phyloP scores from a whole-genome alignment of 2,797 vertebrate species.

The Echeneis naucrates region DNA sequence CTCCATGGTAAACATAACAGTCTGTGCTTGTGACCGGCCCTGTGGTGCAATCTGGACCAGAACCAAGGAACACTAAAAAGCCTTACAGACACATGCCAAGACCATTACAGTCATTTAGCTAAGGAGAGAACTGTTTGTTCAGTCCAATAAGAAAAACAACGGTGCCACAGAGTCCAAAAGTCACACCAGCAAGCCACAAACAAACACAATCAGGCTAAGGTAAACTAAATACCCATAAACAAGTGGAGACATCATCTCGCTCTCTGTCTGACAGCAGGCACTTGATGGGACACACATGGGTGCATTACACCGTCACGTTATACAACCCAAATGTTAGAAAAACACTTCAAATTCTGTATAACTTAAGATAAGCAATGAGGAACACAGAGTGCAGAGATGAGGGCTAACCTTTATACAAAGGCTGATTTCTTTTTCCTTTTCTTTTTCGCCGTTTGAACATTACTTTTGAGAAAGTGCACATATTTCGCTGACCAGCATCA shows the following conservation, averaged over 20 bases:
- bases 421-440: background rate
- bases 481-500: conserved; percentile 18
- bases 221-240: conserved; percentile 61
- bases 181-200: conserved; percentile 69
- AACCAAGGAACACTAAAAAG: conserved; percentile 82
- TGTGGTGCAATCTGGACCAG: conserved; percentile 86
- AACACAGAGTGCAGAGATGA: conserved; percentile 11
- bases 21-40: conserved; percentile 71
- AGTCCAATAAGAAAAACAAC: conserved; percentile 78
- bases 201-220: conserved; percentile 66
- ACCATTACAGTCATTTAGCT: conserved; percentile 76
- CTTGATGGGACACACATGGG: conserved; percentile 31
- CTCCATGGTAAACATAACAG: conserved; percentile 77
- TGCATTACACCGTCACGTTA: conserved; percentile 25
- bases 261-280: conserved; percentile 50
- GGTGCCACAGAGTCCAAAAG: conserved; percentile 70
- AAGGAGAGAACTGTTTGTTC: conserved; percentile 82
- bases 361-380: conserved; percentile 20
- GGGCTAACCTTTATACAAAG: background rate
- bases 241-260: conserved; percentile 58
- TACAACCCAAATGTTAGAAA: conserved; percentile 31
- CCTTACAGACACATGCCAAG: conserved; percentile 76
- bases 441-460: conserved; percentile 26
- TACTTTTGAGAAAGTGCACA: background rate
- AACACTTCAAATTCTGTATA: conserved; percentile 33